Percentiles rank a stretch among this genome's conserved stretches.
Conservation (phyloP, 2,113 vertebrate genomes). For the Oncorhynchus masou region DNA sequence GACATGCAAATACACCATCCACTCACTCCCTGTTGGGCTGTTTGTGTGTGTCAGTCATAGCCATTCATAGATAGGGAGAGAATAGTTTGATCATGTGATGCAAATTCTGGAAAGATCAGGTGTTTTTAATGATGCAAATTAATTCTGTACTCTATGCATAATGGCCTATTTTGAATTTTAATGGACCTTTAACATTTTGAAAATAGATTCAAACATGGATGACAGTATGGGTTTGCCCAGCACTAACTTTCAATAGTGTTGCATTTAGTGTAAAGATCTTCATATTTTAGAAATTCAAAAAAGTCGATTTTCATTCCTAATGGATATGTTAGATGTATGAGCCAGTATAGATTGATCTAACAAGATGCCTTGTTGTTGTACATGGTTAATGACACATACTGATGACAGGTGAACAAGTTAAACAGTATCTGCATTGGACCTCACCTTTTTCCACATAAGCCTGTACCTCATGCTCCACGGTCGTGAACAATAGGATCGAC, state of each 20-base stretch:
- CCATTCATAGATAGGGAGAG: background rate
- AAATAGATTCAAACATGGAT: no score
- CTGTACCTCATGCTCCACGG: conserved; percentile 47
- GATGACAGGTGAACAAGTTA: conserved; percentile 55
- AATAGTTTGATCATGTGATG: background rate
- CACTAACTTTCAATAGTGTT: no score
- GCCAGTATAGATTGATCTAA: no score
- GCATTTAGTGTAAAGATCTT: no score
- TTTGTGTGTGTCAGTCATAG: background rate
- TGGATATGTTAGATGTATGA: no score
- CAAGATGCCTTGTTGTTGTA: background rate
- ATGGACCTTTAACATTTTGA: no score
- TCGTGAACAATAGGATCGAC: conserved; percentile 56
- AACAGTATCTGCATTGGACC: conserved; percentile 37
- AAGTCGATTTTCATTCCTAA: no score
- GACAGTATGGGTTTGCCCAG: no score
- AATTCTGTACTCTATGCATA: no score
- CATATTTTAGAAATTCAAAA: no score
- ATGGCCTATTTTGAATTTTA: no score
- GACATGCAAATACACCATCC: conserved; percentile 32
- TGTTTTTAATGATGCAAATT: background rate
- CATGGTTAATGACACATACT: conserved; percentile 16
- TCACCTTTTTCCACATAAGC: conserved; percentile 51
- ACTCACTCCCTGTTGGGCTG: background rate
- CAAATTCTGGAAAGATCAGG: background rate